Conservation (phyloP, 2,888 invertebrate species). For the Philereme transversata region DNA sequence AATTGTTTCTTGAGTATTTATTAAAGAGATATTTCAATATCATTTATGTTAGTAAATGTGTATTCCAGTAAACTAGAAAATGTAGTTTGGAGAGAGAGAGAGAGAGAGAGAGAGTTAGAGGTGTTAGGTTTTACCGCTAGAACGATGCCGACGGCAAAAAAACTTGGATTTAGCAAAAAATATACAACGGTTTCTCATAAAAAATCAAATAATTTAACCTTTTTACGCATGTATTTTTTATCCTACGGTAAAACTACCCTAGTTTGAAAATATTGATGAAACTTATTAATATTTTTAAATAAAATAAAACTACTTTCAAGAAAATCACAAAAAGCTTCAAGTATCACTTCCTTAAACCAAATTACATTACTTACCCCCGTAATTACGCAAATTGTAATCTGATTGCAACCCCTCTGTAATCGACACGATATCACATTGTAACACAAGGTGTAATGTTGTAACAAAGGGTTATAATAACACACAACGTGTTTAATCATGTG, state of each 20-base stretch:
- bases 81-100: background rate
- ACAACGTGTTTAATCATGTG: slow-evolving; percentile 19
- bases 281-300: no score
- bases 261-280: no score
- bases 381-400: slow-evolving; percentile 37
- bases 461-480: slow-evolving; percentile 2
- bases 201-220: no score
- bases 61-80: no score
- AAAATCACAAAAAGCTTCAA: slow-evolving; percentile 29
- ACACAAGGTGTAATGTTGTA: slow-evolving; percentile 17
- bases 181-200: no score
- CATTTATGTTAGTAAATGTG: no score
- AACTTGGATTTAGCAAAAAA: background rate
- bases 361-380: slow-evolving; percentile 31
- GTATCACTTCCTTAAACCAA: slow-evolving; percentile 46
- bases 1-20: no score
- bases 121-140: background rate
- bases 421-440: slow-evolving; percentile 25
- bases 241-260: no score
- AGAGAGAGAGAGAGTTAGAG: no score
- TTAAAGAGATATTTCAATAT: no score
- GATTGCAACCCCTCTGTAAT: slow-evolving; percentile 27
- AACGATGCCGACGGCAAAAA: background rate
- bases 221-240: no score
- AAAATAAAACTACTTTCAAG: background rate